A percentile compares a stretch with the other conserved stretches of the same genome.
phyloP scores from a whole-genome alignment of 2,888 invertebrate species.

The Scaptomyza polygonia region DNA sequence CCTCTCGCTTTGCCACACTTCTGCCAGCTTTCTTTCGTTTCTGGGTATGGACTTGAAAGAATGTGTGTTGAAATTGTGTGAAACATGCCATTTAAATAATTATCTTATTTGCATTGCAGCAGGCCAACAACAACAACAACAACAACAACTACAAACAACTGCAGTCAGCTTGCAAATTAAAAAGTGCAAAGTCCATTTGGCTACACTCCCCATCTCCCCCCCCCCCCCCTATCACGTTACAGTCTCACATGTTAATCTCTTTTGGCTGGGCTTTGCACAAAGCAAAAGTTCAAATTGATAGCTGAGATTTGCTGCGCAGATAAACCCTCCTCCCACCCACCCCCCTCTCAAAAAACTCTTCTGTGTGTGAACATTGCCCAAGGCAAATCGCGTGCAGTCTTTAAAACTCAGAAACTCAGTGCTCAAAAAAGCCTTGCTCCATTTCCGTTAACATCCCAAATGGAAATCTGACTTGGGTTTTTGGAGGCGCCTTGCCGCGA shows the following conservation, averaged over 20 bases:
- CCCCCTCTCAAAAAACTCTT: slow-evolving; percentile 47
- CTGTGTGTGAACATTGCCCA: slow-evolving; percentile 73
- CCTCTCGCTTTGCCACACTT: background rate
- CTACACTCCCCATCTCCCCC: background rate
- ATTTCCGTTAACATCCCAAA: slow-evolving; percentile 35
- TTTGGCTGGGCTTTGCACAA: slow-evolving; percentile 59
- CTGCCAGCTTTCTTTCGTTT: slow-evolving; percentile 37
- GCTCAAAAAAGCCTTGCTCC: slow-evolving; percentile 28
- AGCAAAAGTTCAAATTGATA: slow-evolving; percentile 76
- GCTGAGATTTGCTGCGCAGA: slow-evolving; percentile 68
- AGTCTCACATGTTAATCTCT: slow-evolving; percentile 56
- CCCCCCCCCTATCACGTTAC: background rate
- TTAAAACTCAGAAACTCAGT: background rate
- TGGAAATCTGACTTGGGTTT: background rate
- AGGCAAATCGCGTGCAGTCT: slow-evolving; percentile 73
- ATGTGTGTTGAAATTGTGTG: slow-evolving; percentile 82
- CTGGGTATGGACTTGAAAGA: slow-evolving; percentile 56
- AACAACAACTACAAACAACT: slow-evolving; percentile 51
- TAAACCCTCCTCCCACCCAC: slow-evolving; percentile 51
- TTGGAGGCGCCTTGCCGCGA: background rate
- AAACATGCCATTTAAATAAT: slow-evolving; percentile 84
- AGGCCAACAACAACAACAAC: slow-evolving; percentile 43
- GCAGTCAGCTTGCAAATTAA: slow-evolving; percentile 73
- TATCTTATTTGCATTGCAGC: slow-evolving; percentile 81
- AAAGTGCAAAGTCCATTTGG: slow-evolving; percentile 72